These are phyloP conservation scores for Echinarachnius parma DNA, from an alignment of 53 echinoderm and acorn worm genomes.

Conservation along the genomic window DNA sequence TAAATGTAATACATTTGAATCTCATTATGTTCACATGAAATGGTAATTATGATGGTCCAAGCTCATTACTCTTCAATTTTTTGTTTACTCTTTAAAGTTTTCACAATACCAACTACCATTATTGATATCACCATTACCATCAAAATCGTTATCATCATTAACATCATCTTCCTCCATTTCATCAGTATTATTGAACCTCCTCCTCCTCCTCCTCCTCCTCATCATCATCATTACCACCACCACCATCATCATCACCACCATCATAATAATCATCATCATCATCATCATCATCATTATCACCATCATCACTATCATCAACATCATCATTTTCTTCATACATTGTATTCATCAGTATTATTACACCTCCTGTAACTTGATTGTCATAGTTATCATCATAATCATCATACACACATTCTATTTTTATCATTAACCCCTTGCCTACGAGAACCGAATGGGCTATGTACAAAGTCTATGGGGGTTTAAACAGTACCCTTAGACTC, in stretches of 20 bases:
- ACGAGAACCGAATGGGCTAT: no score
- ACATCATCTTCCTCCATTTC: background rate
- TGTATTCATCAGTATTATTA: no score
- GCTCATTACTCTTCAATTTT: no score
- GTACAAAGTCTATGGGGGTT: no score
- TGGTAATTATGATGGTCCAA: no score
- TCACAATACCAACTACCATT: no score
- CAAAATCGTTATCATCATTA: background rate
- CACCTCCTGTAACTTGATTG: no score
- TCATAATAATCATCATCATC: background rate
- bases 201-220: background rate
- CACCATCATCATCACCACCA: background rate
- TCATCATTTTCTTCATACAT: background rate
- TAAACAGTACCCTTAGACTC: conserved; percentile 66
- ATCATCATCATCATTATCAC: conserved; percentile 1
- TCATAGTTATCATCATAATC: background rate
- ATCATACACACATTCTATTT: no score
- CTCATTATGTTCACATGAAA: no score
- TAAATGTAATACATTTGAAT: no score
- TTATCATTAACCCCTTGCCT: no score
- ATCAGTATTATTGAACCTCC: background rate
- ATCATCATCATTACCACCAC: conserved; percentile 3
- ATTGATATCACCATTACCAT: background rate
- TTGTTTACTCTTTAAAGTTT: no score
- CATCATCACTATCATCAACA: background rate